Evolutionary conservation across 1,140 invertebrate genomes (phyloP), one percentile per base, ranked within the genome.

Genomic region (Aradophagus sp.): DNA sequence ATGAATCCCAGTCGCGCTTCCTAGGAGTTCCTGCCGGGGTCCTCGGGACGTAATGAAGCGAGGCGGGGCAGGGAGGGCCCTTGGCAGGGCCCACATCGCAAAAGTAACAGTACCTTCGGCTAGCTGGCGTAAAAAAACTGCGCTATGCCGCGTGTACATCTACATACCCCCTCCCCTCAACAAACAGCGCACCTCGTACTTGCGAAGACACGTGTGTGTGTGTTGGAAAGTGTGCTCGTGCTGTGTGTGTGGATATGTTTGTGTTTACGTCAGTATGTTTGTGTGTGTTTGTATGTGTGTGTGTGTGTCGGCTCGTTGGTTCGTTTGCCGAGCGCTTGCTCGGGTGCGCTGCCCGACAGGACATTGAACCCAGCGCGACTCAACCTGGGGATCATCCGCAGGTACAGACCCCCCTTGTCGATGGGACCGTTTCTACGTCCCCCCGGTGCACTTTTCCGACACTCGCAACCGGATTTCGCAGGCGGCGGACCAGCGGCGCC

Each of bases 281-380:
- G 17, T 47, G 23, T 26, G 5, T 73, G 65, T 67, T 34, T 61
- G 61, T 52, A 65, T 66, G 56, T 61, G 63, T 66, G 41, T 66
- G 66, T 53, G 20, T 44, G 48, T 38, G 62, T 55, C 2, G 19
- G 29, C 58, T 36, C 61, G 58, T 31, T 71, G 52, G 52, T 50
- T 76, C 50, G 73, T 63, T 71, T 74, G 73, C 59, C 73, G 67
- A 72, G 56, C 75, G 75, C 70, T 55, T n/a, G 69, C 79, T 83
- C 80, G 82, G 80, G 83, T 83, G 83, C 82, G 83, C 82, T 85
- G 83, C 79, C 81, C 83, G 81, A 42, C 78, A 84, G 83, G 80
- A 83, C 83, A 73, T 84, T 85, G 83, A 84, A 85, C 83, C 65
- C 82, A 83, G 82, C 82, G 82, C 82, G 81, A 82, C 79, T 85